phyloP scores from a whole-genome alignment of 2,113 vertebrate genomes.

The Syrrhaptes paradoxus region DNA sequence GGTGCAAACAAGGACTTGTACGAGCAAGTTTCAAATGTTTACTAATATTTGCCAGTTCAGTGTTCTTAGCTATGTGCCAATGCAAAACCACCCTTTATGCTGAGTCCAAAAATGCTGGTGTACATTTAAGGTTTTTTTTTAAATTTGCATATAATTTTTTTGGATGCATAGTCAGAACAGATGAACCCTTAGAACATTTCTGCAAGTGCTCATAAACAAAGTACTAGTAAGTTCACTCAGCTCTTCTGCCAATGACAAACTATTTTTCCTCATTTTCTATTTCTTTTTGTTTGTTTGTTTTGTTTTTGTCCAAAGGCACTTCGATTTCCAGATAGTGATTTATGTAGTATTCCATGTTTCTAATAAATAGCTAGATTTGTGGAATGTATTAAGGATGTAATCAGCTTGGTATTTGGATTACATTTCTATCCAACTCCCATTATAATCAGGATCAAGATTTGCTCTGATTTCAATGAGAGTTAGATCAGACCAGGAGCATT shows the following conservation, averaged over 20 bases:
- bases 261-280: background rate
- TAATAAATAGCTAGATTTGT: slow-evolving; percentile 7
- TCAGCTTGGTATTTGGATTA: background rate
- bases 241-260: background rate
- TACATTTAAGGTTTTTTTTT: background rate
- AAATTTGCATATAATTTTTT: background rate
- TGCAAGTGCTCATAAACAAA: background rate
- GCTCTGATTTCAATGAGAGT: background rate
- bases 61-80: background rate
- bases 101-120: background rate
- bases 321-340: background rate
- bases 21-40: background rate
- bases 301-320: background rate
- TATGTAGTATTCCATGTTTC: background rate
- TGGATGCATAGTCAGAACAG: background rate
- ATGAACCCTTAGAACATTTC: background rate
- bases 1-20: background rate
- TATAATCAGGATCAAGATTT: background rate
- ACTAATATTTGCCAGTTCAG: background rate
- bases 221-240: background rate
- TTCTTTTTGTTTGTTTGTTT: background rate
- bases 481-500: background rate
- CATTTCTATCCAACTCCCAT: background rate
- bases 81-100: background rate
- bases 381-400: background rate